These are phyloP conservation scores for Diuraphis noxia DNA, from an alignment of 1,140 invertebrate genomes.

Conservation along the genomic window DNA sequence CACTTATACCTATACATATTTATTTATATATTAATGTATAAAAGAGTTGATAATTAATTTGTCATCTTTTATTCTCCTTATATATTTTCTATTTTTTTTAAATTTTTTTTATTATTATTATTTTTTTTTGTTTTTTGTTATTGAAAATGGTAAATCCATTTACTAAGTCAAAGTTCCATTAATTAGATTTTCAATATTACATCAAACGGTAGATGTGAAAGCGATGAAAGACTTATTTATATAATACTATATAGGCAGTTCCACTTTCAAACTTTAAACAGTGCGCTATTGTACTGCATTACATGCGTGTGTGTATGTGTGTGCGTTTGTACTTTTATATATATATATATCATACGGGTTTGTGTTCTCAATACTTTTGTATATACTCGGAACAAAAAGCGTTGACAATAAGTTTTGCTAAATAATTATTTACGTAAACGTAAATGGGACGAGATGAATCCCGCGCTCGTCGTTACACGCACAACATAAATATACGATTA, in stretches of 20 bases:
- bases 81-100: neutral
- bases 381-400: neutral
- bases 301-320: neutral
- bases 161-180: neutral
- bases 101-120: neutral
- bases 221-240: neutral
- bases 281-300: constrained; percentile 1
- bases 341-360: neutral
- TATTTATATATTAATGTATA: neutral
- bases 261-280: neutral
- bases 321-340: neutral
- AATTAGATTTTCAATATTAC: constrained; percentile 33
- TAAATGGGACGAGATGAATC: neutral
- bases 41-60: constrained; percentile 37
- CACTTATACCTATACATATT: neutral
- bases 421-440: neutral
- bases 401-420: constrained; percentile 3
- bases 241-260: neutral
- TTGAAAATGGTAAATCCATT: constrained; percentile 18
- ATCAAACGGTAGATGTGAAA: neutral
- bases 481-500: constrained; percentile 1
- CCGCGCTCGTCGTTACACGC: neutral
- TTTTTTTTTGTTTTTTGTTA: constrained; percentile 8
- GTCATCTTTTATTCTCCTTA: constrained; percentile 2
- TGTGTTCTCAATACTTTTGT: neutral